These are phyloP conservation scores for Cecropterus lyciades DNA, from an alignment of 1,140 invertebrate species.

Conservation along the genomic window DNA sequence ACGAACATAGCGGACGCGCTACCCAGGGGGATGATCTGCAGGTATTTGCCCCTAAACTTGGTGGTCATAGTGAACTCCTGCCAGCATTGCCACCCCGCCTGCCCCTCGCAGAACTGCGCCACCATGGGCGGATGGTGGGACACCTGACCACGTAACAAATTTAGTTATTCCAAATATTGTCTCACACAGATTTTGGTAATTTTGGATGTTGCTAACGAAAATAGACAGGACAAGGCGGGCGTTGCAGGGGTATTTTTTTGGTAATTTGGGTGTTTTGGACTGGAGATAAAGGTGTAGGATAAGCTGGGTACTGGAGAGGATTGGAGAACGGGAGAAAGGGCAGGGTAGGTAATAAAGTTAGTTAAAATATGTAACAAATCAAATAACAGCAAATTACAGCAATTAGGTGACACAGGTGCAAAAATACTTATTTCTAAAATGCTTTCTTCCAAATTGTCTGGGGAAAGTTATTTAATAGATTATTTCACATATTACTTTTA, in stretches of 20 bases:
- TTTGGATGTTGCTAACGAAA: constrained; percentile 36
- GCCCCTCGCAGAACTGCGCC: constrained; percentile 96
- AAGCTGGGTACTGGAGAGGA: background rate
- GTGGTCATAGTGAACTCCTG: constrained; percentile 99
- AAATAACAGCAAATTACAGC: no score
- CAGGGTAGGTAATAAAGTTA: background rate
- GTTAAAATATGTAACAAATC: background rate
- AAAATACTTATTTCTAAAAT: no score
- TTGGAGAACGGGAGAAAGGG: background rate
- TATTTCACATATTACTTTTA: no score
- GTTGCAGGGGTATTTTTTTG: background rate
- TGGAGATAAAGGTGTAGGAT: background rate
- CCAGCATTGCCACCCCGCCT: constrained; percentile 95
- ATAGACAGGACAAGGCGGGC: background rate
- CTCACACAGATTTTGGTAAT: constrained; percentile 15
- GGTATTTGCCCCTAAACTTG: constrained; percentile 99
- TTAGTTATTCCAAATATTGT: background rate
- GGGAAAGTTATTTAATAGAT: no score
- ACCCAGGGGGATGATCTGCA: constrained; percentile 95
- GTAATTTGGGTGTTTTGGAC: background rate
- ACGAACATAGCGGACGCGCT: constrained; percentile 92
- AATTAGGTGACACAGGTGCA: no score
- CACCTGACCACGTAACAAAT: constrained; percentile 83
- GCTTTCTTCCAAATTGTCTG: no score
- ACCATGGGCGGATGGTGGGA: constrained; percentile 99